A percentile compares a stretch with the other conserved stretches of the same genome.
Conservation (phyloP, 2,888 invertebrate species). For the Hoplodrina ambigua region DNA sequence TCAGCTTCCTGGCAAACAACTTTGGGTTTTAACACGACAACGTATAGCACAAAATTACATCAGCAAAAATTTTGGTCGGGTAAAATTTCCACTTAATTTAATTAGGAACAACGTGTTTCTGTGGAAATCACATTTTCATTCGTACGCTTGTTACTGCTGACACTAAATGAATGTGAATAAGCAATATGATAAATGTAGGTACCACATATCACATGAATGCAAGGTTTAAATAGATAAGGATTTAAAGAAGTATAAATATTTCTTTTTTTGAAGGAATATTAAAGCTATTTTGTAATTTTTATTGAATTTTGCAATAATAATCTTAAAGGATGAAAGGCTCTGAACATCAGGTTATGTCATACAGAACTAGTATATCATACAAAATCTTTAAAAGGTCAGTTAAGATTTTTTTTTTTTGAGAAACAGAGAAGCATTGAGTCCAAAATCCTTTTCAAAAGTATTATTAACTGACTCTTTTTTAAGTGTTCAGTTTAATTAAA, state of each 20-base stretch:
- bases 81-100: constrained; percentile 61
- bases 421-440: too few relatives aligned
- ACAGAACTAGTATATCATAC: too few relatives aligned
- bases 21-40: constrained; percentile 48
- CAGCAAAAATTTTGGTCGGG: constrained; percentile 31
- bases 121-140: constrained; percentile 51
- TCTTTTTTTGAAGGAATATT: too few relatives aligned
- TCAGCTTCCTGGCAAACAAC: constrained; percentile 41
- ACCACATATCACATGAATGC: not conserved
- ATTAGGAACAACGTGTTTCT: constrained; percentile 54
- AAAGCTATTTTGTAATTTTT: too few relatives aligned
- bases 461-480: too few relatives aligned
- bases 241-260: not conserved
- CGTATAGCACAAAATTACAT: constrained; percentile 51
- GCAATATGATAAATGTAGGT: constrained; percentile 9
- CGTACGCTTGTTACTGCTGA: constrained; percentile 18
- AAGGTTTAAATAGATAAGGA: not conserved
- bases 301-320: too few relatives aligned
- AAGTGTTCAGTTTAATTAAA: too few relatives aligned
- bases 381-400: too few relatives aligned
- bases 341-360: too few relatives aligned
- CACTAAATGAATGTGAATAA: constrained; percentile 26
- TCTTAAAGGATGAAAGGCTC: too few relatives aligned
- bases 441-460: too few relatives aligned
- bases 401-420: too few relatives aligned